phyloP scores from a whole-genome alignment of 2,113 vertebrate genomes.

The Platysteira castanea region DNA sequence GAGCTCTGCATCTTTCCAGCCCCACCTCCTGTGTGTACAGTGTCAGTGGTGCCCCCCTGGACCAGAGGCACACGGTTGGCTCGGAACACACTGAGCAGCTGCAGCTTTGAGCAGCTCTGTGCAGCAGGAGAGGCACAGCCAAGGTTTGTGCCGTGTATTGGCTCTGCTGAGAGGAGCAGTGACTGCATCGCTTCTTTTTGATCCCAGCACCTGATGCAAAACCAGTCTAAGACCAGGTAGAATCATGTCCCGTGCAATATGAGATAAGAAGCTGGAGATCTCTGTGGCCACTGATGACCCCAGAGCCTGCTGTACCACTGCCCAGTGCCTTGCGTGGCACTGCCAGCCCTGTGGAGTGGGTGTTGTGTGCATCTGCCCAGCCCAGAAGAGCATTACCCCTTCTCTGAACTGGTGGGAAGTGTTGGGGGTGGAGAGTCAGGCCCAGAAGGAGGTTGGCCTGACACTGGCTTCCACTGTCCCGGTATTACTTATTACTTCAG shows the following conservation, averaged over 20 bases:
- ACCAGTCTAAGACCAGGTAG: background rate
- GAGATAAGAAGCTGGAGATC: background rate
- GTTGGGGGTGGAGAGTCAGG: background rate
- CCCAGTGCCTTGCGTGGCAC: accelerated
- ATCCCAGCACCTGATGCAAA: background rate
- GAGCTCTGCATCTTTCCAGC: background rate
- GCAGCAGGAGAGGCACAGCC: background rate
- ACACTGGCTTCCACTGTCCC: background rate
- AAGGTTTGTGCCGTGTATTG: background rate
- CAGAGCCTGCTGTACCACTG: background rate
- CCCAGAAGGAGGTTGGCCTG: background rate
- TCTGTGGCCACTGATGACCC: background rate
- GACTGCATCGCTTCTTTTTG: background rate
- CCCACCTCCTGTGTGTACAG: background rate
- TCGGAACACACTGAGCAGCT: background rate
- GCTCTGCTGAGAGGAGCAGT: background rate
- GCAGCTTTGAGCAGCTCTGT: background rate
- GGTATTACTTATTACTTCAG: background rate
- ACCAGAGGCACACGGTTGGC: background rate
- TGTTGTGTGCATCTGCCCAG: background rate
- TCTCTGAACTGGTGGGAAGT: background rate
- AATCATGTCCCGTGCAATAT: background rate
- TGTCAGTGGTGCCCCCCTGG: background rate
- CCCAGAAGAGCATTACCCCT: background rate
- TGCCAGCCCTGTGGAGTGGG: background rate